Conservation (phyloP, 2,888 invertebrate species). For the Morpho helenor region DNA sequence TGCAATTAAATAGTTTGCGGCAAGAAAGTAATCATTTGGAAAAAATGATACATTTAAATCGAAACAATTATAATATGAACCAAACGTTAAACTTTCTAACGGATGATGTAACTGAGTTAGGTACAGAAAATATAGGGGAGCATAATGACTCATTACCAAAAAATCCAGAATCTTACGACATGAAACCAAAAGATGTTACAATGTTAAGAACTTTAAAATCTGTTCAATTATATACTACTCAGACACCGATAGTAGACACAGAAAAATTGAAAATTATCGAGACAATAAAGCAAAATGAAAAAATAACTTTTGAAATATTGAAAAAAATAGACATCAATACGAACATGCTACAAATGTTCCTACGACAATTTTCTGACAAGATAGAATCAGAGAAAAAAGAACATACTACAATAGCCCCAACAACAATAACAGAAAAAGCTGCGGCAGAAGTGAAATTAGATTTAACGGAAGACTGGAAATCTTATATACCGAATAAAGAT, state of each 20-base stretch:
- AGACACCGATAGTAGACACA: not conserved
- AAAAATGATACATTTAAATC: slow-evolving; percentile 26
- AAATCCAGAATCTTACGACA: slow-evolving; percentile 11
- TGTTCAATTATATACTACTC: not conserved
- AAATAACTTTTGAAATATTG: slow-evolving; percentile 51
- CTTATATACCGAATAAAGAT: not conserved
- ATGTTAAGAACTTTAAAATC: not conserved
- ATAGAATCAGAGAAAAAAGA: slow-evolving; percentile 5
- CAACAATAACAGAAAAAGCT: not conserved
- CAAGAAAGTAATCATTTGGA: slow-evolving; percentile 48
- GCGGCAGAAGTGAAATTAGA: slow-evolving; percentile 10
- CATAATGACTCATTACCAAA: slow-evolving; percentile 13
- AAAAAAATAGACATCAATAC: slow-evolving; percentile 60
- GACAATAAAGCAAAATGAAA: slow-evolving; percentile 46
- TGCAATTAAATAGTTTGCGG: slow-evolving; percentile 45
- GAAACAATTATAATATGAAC: slow-evolving; percentile 24
- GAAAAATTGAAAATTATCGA: slow-evolving; percentile 18
- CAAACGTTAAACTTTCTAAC: slow-evolving; percentile 11
- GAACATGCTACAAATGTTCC: slow-evolving; percentile 45
- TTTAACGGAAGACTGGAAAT: slow-evolving; percentile 11
- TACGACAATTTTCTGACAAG: slow-evolving; percentile 45
- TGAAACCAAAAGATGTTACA: not conserved
- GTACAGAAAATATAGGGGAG: slow-evolving; percentile 7
- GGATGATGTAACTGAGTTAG: not conserved
- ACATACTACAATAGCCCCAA: not conserved